A percentile compares a stretch with the other conserved stretches of the same genome.
Evolutionary conservation across 1,140 invertebrate genomes (phyloP).

Genomic region (Lamellibrachia luymesi): DNA sequence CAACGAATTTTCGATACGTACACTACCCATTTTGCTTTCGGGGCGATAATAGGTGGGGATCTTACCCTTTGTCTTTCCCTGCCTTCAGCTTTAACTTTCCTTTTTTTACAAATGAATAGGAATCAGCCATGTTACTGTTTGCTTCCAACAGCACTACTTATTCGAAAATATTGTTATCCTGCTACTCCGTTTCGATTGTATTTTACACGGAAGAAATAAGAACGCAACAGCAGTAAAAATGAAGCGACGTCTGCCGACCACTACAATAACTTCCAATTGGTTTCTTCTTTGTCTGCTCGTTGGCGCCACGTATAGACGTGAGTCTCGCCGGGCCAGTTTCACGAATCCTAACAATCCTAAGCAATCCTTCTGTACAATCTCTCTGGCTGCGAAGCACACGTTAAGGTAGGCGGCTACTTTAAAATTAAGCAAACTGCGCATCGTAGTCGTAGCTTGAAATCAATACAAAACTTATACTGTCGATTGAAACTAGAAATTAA

Average conservation of each 20-base stretch:
- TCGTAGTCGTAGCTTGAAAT: too few species aligned
- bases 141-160: not conserved
- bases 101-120: constrained; percentile 52
- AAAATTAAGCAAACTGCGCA: too few species aligned
- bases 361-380: too few species aligned
- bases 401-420: too few species aligned
- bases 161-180: not conserved
- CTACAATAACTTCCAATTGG: not conserved
- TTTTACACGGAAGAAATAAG: not conserved
- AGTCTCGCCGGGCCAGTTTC: too few species aligned
- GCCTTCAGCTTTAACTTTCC: constrained; percentile 83
- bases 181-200: not conserved
- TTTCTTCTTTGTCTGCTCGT: not conserved
- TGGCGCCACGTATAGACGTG: not conserved
- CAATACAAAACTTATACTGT: too few species aligned
- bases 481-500: too few species aligned
- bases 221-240: not conserved
- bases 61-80: constrained; percentile 73
- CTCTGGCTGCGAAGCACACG: too few species aligned
- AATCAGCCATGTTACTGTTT: constrained; percentile 43
- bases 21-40: not conserved
- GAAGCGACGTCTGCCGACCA: not conserved
- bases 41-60: constrained; percentile 10
- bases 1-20: not conserved
- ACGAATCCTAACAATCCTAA: too few species aligned